Conservation (phyloP, 2,888 invertebrate genomes). For the Conchocele bisecta region DNA sequence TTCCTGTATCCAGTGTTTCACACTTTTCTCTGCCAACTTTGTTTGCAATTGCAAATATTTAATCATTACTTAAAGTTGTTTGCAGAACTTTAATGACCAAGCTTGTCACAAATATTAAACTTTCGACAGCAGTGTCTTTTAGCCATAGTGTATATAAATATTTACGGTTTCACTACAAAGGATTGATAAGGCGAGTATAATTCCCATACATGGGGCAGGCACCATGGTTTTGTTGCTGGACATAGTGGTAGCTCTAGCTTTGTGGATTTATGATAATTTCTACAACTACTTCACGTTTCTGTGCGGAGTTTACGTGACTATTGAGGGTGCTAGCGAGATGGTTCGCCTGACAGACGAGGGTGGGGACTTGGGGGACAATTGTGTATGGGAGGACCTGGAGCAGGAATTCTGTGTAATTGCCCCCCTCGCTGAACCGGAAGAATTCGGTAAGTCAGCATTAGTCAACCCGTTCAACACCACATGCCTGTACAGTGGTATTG, state of each 20-base stretch:
- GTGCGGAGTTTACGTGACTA: conserved; percentile 52
- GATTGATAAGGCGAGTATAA: not conserved
- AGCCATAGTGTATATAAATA: too few species aligned
- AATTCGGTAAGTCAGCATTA: conserved; percentile 47
- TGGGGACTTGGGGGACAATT: conserved; percentile 27
- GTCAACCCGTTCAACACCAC: too few species aligned
- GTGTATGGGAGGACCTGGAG: conserved; percentile 41
- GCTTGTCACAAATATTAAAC: too few species aligned
- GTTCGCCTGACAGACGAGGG: conserved; percentile 36
- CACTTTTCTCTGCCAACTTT: too few species aligned
- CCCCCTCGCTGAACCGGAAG: conserved; percentile 45
- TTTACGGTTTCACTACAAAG: too few species aligned
- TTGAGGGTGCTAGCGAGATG: conserved; percentile 34
- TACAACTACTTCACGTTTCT: conserved; percentile 56
- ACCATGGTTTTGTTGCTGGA: conserved; percentile 46
- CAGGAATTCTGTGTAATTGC: conserved; percentile 34
- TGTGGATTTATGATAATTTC: conserved; percentile 53
- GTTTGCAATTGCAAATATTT: too few species aligned
- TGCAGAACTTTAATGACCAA: too few species aligned
- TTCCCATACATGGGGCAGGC: not conserved
- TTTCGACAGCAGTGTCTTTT: too few species aligned
- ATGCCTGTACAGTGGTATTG: too few species aligned
- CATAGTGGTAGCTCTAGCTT: conserved; percentile 25
- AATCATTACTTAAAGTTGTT: too few species aligned
- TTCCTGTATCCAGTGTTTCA: too few species aligned